These are phyloP conservation scores for Ispidina picta DNA, from an alignment of 2,797 vertebrate species.

Conservation along the genomic window DNA sequence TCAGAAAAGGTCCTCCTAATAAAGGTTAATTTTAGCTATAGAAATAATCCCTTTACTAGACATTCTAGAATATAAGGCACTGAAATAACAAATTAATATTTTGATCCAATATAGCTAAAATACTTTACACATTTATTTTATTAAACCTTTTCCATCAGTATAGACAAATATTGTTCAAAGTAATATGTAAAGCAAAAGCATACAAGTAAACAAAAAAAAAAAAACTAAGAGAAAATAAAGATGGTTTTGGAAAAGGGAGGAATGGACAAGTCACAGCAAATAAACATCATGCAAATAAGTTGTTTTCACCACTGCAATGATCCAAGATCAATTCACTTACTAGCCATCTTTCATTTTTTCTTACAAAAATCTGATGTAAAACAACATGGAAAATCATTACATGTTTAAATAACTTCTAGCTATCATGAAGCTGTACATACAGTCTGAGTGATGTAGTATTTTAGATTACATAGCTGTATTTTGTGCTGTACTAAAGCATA, in stretches of 20 bases:
- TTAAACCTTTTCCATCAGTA: slow-evolving; percentile 78
- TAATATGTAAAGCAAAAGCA: slow-evolving; percentile 73
- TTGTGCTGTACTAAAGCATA: background rate
- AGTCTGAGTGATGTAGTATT: background rate
- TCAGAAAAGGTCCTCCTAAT: background rate
- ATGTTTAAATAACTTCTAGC: slow-evolving; percentile 72
- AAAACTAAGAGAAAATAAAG: slow-evolving; percentile 69
- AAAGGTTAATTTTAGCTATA: background rate
- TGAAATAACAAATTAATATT: slow-evolving; percentile 28
- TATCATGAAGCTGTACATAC: slow-evolving; percentile 48
- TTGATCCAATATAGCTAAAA: slow-evolving; percentile 35
- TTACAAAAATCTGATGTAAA: slow-evolving; percentile 85
- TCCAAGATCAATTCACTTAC: slow-evolving; percentile 81
- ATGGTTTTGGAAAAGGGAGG: slow-evolving; percentile 73
- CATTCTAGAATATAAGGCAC: background rate
- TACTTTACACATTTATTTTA: slow-evolving; percentile 31
- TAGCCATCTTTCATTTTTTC: slow-evolving; percentile 85
- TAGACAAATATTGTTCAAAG: slow-evolving; percentile 77
- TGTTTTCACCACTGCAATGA: slow-evolving; percentile 79
- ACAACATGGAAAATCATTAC: slow-evolving; percentile 75
- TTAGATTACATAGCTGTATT: slow-evolving; percentile 6
- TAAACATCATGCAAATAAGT: slow-evolving; percentile 78
- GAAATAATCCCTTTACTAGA: background rate
- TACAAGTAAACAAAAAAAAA: slow-evolving; percentile 59
- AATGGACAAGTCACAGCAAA: slow-evolving; percentile 87